Percentiles rank a stretch among this genome's conserved stretches.
Evolutionary conservation across 1,140 invertebrate species (phyloP).

Genomic region (Calephelis nemesis): DNA sequence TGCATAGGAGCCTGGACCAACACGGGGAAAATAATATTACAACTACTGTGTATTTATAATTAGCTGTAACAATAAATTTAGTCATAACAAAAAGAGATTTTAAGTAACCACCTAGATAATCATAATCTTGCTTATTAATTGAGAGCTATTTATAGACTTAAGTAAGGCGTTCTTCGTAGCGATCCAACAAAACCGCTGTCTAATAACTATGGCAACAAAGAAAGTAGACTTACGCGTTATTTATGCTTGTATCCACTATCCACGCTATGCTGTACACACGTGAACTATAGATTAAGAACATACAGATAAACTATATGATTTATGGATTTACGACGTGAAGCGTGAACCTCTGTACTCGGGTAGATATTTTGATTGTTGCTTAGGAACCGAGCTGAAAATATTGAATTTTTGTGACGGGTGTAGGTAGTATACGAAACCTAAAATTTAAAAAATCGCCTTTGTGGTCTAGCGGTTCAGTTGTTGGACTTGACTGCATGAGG

Average conservation of each 20-base stretch:
- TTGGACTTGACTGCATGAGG: too few species aligned
- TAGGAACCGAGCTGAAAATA: slow-evolving; percentile 26
- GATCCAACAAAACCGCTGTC: slow-evolving; percentile 13
- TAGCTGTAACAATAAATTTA: too few species aligned
- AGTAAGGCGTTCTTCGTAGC: slow-evolving; percentile 3
- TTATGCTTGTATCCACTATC: slow-evolving; percentile 22
- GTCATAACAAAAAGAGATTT: too few species aligned
- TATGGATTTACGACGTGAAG: slow-evolving; percentile 22
- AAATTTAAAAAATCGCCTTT: not conserved
- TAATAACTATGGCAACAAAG: slow-evolving; percentile 10
- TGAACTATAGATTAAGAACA: slow-evolving; percentile 23
- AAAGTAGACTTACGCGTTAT: slow-evolving; percentile 29
- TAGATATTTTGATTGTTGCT: slow-evolving; percentile 30
- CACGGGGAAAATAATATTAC: too few species aligned
- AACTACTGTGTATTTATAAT: too few species aligned
- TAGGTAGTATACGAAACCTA: not conserved
- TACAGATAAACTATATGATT: slow-evolving; percentile 28
- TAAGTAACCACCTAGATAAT: not conserved
- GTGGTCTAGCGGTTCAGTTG: too few species aligned
- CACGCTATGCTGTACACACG: slow-evolving; percentile 22
- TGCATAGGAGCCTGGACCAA: too few species aligned
- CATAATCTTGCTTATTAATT: not conserved
- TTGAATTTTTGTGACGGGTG: slow-evolving; percentile 19
- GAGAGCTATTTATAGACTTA: not conserved
- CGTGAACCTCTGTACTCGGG: not conserved